These are phyloP conservation scores for Eubucco bourcierii DNA, from an alignment of 2,113 vertebrate genomes.

Conservation along the genomic window DNA sequence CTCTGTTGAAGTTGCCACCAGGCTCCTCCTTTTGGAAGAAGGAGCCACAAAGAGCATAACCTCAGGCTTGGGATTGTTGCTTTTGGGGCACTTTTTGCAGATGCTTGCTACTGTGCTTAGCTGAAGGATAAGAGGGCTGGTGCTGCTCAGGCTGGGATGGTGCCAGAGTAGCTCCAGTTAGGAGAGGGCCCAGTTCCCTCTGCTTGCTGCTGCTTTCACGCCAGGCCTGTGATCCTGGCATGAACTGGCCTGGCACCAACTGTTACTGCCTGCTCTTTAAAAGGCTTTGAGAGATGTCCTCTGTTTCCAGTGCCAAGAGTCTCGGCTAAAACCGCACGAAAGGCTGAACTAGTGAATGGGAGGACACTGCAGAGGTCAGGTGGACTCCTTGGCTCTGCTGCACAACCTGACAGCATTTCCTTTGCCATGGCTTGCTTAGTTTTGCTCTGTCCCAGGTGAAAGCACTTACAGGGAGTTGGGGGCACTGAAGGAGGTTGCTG, in stretches of 20 bases:
- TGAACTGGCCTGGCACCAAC: background rate
- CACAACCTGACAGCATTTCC: too few relatives aligned
- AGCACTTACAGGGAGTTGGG: too few relatives aligned
- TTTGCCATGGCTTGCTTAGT: too few relatives aligned
- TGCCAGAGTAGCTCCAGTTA: background rate
- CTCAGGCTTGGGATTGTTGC: background rate
- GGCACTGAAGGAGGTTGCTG: too few relatives aligned
- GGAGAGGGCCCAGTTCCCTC: background rate
- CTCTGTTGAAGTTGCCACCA: background rate
- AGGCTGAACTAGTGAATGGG: too few relatives aligned
- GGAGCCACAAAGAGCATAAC: background rate
- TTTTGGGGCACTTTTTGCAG: background rate
- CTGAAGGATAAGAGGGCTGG: background rate
- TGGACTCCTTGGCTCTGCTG: too few relatives aligned
- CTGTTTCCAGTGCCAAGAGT: too few relatives aligned
- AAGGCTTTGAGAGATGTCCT: too few relatives aligned
- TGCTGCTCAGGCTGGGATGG: background rate
- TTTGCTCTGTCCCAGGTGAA: too few relatives aligned
- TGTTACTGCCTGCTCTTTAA: too few relatives aligned
- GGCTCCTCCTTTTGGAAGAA: background rate
- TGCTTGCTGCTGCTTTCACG: background rate
- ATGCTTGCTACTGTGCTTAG: background rate
- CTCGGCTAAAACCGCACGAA: too few relatives aligned
- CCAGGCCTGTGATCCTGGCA: background rate
- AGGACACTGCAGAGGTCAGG: too few relatives aligned